Evolutionary conservation across 2,888 invertebrate genomes (phyloP), one percentile per base, ranked within the genome.

Genomic region (Rotaria magnacalcarata): DNA sequence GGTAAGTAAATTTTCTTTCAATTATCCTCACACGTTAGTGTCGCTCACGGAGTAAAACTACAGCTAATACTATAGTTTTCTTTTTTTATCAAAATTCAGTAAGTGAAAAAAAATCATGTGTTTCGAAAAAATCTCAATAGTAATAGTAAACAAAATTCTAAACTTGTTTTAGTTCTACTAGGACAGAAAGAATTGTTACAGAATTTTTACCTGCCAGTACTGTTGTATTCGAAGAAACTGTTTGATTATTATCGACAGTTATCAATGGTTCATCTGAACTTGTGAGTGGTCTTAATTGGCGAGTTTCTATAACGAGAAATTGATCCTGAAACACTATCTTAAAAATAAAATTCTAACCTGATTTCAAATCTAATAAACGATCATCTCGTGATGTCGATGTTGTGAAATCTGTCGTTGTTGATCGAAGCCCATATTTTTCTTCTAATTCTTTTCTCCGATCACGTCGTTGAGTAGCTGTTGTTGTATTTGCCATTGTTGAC

Each of bases 391-490:
- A 34, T 67, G 8, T 41, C 19, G 34, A 34, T 41, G 21, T 16
- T 16, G 2, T 34, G 11, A 16, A 34, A 27, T 27, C 34, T 67
- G 27, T 0, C 41, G 75, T 43, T 80, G 67, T 34, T 34, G 67
- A 41, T 67, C 34, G 1, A 4, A 80, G 34, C 4, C 80, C 80
- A 47, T 80, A 80, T 47, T 80, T 80, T 80, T 80, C 80, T 80
- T 80, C 80, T n/a, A 80, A n/a, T 80, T 80, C 80, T 80, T 8
- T 43, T 47, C 80, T 43, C 10, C 80, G 7, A 80, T 80, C 80
- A 19, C 47, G 41, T 47, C 80, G 80, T 43, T 80, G 80, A 10
- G 24, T 47, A 11, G 80, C 47, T 43, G 80, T 80, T 11, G 43
- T 80, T n/a, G 80, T 80, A 47, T 43, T 80, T 10, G 80, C n/a